phyloP scores from a whole-genome alignment of 2,113 vertebrate species.

The Pseudonaja textilis region DNA sequence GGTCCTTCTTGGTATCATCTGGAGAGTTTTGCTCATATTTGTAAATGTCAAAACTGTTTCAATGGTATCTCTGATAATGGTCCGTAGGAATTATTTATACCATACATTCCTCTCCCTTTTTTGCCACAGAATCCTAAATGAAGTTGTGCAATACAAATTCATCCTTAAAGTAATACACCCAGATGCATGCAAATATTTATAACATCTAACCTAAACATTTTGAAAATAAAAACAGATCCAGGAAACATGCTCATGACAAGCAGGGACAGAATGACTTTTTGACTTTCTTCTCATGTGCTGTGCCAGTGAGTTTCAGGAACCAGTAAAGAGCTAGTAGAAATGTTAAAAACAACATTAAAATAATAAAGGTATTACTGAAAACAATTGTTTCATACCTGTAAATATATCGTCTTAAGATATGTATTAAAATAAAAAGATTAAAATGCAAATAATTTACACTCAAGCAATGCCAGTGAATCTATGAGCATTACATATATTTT shows the following conservation, averaged over 20 bases:
- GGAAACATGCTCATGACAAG: not conserved
- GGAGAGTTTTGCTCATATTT: not conserved
- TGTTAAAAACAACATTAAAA: conserved; percentile 41
- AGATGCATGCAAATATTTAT: not conserved
- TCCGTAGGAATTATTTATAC: not conserved
- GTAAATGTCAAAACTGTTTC: not conserved
- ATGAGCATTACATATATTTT: not conserved
- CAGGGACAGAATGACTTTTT: conserved; percentile 36
- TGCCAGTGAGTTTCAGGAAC: conserved; percentile 47
- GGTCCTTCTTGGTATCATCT: not conserved
- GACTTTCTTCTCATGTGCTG: conserved; percentile 42
- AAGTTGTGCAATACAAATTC: not conserved
- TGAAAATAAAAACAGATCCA: not conserved
- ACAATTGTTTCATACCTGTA: not conserved
- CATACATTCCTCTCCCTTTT: fast-evolving
- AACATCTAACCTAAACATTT: fast-evolving
- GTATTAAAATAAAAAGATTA: not conserved
- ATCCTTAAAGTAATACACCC: not conserved
- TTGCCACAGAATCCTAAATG: not conserved
- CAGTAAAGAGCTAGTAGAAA: conserved; percentile 46
- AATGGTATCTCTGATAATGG: not conserved
- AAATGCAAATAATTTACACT: not conserved
- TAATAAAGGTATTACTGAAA: not conserved
- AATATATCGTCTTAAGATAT: not conserved
- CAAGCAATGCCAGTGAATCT: not conserved